These are phyloP conservation scores for Lepisosteus osseus DNA, from an alignment of 2,113 vertebrate genomes.

Conservation along the genomic window DNA sequence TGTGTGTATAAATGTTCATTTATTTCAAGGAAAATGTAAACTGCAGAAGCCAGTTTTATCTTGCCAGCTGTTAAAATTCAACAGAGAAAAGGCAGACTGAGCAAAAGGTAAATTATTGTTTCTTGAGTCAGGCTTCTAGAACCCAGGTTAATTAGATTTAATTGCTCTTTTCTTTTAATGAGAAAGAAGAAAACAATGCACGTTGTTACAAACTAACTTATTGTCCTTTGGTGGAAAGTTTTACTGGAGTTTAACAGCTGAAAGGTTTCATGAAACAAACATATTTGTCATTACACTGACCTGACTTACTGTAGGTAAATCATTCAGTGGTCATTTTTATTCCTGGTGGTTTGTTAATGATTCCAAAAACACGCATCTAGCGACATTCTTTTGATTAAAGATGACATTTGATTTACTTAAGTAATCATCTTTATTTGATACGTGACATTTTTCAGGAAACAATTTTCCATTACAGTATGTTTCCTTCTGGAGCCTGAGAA, in stretches of 20 bases:
- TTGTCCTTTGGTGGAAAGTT: background rate
- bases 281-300: background rate
- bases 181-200: too few relatives aligned
- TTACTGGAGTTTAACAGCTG: constrained; percentile 4
- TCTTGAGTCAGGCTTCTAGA: too few relatives aligned
- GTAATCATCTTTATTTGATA: too few relatives aligned
- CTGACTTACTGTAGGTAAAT: background rate
- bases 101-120: too few relatives aligned
- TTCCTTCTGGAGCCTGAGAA: background rate
- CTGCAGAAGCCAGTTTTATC: too few relatives aligned
- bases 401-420: background rate
- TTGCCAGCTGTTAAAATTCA: too few relatives aligned
- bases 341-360: background rate
- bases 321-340: background rate
- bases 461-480: background rate
- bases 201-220: background rate
- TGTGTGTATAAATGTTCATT: too few relatives aligned
- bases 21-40: too few relatives aligned
- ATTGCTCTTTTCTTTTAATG: too few relatives aligned
- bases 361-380: background rate
- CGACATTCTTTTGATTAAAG: background rate
- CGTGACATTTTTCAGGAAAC: too few relatives aligned
- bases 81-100: too few relatives aligned
- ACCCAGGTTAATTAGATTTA: too few relatives aligned
- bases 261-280: background rate